Base-by-base conservation (phyloP, 2,113 vertebrate genomes). In the Pongo abelii region DNA sequence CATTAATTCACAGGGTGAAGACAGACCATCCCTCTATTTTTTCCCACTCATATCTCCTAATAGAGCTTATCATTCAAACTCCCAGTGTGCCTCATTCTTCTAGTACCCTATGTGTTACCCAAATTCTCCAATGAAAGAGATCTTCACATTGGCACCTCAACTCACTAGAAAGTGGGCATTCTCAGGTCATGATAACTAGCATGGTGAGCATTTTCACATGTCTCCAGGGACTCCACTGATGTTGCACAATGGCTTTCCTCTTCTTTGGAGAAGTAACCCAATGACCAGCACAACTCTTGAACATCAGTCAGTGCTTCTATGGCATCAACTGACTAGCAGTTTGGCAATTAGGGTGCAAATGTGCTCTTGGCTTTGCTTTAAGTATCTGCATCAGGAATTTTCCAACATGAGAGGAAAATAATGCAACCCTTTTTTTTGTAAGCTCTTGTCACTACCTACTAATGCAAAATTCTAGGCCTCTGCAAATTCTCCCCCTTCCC, bases 301-400 rank as follows among this genome's bases (percentile, higher is more conserved):
- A 1, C 27, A 35, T n/a, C 4, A 8, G 0, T 27, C 8, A 1
- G 23, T 27, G 72, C 25, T 32, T 89, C 75, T 2, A 23, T 0
- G 25, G 17, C 59, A 40, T 12, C 30, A 35, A 22, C 0, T 16
- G n/a, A 32, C 57, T 2, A 35, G 38, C 3, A 25, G 61, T 35
- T 74, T 40, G 52, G 25, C 30, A 22, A 25, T 0, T 22, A 32
- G 52, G 43, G 18, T 84, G 48, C 94, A 59, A 94, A 46, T 13
- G 32, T 70, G 14, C 40, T 69, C 72, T 69, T 43, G 55, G 30
- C 35, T 95, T 94, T 93, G 38, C 52, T 61, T 50, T 25, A 64
- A 83, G 2, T 4, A 77, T 46, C 67, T 13, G 12, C 8, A 14
- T 4, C 1, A 32, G 74, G 38, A 93, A 50, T 64, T 52, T 75